Percentiles rank a stretch among this genome's conserved stretches.
Evolutionary conservation across 2,797 vertebrate species (phyloP).

Genomic region (Petrocephalus sullivani): DNA sequence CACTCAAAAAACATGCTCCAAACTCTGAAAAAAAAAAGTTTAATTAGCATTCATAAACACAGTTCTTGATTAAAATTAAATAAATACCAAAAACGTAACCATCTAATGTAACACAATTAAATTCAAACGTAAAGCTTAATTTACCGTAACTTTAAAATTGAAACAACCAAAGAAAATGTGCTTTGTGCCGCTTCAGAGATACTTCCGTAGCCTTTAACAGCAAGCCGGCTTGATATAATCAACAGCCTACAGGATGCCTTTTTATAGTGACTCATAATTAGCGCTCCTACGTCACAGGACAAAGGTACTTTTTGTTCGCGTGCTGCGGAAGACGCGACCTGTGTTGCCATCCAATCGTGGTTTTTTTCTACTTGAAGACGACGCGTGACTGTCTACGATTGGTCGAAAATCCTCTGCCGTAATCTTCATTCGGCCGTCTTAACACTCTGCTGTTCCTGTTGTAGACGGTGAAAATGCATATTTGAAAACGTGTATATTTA

Average conservation of each 20-base stretch:
- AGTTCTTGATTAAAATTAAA: neutral
- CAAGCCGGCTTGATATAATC: neutral
- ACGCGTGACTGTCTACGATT: neutral
- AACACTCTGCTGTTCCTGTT: neutral
- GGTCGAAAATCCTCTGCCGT: neutral
- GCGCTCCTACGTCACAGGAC: constrained; percentile 43
- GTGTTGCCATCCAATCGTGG: neutral
- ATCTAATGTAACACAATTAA: neutral
- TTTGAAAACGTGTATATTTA: neutral
- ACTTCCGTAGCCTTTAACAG: neutral
- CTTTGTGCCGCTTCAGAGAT: constrained; percentile 19
- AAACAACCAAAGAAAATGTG: neutral
- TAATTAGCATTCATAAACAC: neutral
- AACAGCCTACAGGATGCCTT: constrained; percentile 38
- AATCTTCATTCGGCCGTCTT: neutral
- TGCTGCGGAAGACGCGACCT: neutral
- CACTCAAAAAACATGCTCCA: constrained; percentile 71
- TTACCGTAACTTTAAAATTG: constrained; percentile 10
- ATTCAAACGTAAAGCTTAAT: neutral
- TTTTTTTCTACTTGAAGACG: neutral
- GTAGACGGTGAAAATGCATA: neutral
- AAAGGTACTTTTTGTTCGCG: constrained; percentile 30
- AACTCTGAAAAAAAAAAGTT: constrained; percentile 39
- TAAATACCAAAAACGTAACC: neutral
- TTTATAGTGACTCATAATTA: neutral